These are phyloP conservation scores for Heterochromis multidens DNA, from an alignment of 2,113 vertebrate species.

Conservation along the genomic window DNA sequence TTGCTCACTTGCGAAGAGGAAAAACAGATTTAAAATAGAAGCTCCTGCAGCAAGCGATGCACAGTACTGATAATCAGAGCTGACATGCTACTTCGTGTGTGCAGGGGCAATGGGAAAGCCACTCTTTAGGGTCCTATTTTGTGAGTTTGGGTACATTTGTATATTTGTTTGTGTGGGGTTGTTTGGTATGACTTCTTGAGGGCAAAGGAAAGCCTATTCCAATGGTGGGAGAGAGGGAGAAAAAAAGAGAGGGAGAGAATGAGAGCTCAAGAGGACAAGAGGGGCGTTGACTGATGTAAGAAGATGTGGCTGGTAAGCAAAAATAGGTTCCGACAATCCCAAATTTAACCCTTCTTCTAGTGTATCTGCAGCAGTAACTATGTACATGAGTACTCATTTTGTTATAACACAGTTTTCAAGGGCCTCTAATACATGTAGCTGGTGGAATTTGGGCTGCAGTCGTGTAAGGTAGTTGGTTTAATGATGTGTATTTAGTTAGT, in stretches of 20 bases:
- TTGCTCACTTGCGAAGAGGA: constrained; percentile 14
- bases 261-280: background rate
- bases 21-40: constrained; percentile 64
- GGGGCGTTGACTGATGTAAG: constrained; percentile 34
- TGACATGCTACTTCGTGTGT: constrained; percentile 58
- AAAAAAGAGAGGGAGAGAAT: background rate
- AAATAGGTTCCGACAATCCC: constrained; percentile 20
- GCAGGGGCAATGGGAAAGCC: constrained; percentile 64
- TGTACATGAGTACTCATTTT: background rate
- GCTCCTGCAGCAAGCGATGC: constrained; percentile 59
- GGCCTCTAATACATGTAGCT: background rate
- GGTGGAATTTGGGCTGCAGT: background rate
- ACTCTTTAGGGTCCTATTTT: constrained; percentile 42
- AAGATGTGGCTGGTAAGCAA: constrained; percentile 45
- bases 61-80: constrained; percentile 51
- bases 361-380: background rate
- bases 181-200: constrained; percentile 26
- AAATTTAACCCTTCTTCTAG: constrained; percentile 14
- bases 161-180: background rate
- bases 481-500: background rate
- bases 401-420: background rate
- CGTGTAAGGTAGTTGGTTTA: background rate
- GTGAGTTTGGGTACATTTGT: background rate
- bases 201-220: constrained; percentile 28
- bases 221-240: background rate